Evolutionary conservation across 2,888 invertebrate species (phyloP), one percentile per base, ranked within the genome.

Genomic region (Phyllotreta cruciferae): DNA sequence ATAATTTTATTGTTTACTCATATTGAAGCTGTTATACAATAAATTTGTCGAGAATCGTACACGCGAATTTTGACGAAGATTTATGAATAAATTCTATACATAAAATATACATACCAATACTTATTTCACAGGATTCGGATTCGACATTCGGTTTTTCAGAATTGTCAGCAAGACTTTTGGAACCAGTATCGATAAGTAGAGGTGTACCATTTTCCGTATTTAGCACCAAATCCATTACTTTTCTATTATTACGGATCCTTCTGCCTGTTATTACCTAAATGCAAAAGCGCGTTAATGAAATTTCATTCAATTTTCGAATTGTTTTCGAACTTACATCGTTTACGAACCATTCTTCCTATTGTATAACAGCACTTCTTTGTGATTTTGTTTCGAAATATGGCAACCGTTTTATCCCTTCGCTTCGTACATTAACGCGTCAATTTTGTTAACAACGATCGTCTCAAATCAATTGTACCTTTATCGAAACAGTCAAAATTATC

Each of bases 141-240:
- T 39, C 52, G 8, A 13, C 60, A 50, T 41, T 9, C 39, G 11
- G 50, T n/a, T 58, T 50, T 50, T 58, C 58, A 39, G 42, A 10
- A 13, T 10, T 10, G 37, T 50, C 36, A 24, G 11, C 8, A 50
- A 60, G 35, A 70, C 75, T 76, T 67, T 77, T 77, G 36, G 77
- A 76, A 56, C 74, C 75, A 71, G 77, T 77, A 64, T 77, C 78
- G 63, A 74, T 72, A 52, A 75, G 70, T 65, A 73, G 67, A 67
- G 75, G 74, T 70, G 76, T 71, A 67, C 72, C 74, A 73, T 71
- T 70, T 66, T 74, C 74, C 56, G 71, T 60, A 60, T 67, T 72
- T 63, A 68, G 65, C 47, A 67, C 68, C 61, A 71, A 68, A 74
- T 76, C 76, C 76, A 76, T 76, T 62, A 75, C 74, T 71, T 70